phyloP scores from a whole-genome alignment of 2,888 invertebrate species.

The Encarsia formosa region DNA sequence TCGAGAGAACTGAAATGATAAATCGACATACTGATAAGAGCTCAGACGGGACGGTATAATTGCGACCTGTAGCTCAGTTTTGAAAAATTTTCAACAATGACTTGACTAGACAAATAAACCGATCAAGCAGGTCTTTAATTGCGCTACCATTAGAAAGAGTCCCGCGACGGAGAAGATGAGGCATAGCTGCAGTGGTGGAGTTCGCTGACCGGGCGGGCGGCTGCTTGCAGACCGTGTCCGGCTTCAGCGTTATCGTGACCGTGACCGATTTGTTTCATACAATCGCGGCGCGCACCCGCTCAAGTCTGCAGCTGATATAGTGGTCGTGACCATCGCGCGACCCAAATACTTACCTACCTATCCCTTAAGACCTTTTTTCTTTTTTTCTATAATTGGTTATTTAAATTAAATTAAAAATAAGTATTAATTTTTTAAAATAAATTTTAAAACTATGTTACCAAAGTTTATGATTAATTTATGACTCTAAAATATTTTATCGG shows the following conservation, averaged over 20 bases:
- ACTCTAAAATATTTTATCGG: too few relatives aligned
- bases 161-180: not conserved
- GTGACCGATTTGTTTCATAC: slow-evolving; percentile 26
- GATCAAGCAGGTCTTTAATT: slow-evolving; percentile 2
- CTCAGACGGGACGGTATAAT: not conserved
- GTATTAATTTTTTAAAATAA: too few relatives aligned
- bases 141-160: not conserved
- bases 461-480: too few relatives aligned
- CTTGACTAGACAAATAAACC: too few relatives aligned
- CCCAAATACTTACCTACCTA: slow-evolving; percentile 15
- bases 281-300: not conserved
- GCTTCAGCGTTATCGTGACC: slow-evolving; percentile 21
- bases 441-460: too few relatives aligned
- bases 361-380: not conserved
- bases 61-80: too few relatives aligned
- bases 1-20: too few relatives aligned
- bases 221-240: slow-evolving; percentile 1
- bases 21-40: not conserved
- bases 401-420: too few relatives aligned
- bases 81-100: too few relatives aligned
- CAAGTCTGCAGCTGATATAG: not conserved
- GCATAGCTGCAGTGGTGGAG: not conserved
- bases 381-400: slow-evolving; percentile 1
- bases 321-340: slow-evolving; percentile 1
- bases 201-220: slow-evolving; percentile 11